phyloP scores from a whole-genome alignment of 53 echinoderm and acorn worm genomes.

The Holothuria leucospilota region DNA sequence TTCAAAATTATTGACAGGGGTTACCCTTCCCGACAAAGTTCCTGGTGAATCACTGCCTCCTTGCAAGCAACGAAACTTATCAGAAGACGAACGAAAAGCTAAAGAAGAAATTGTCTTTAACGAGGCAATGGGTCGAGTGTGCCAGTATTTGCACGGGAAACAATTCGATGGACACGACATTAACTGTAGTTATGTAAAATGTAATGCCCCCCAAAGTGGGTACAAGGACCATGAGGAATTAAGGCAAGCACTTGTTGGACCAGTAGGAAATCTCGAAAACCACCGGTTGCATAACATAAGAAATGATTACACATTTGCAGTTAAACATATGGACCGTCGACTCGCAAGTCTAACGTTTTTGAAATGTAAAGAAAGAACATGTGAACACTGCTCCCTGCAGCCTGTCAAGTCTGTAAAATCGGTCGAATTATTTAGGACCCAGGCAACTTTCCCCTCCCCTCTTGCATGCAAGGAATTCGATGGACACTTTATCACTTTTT shows the following conservation, averaged over 20 bases:
- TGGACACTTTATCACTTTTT: conserved; percentile 9
- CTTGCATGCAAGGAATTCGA: not conserved
- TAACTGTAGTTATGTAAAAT: not conserved
- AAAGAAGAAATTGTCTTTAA: conserved; percentile 18
- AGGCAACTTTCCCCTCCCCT: conserved; percentile 6
- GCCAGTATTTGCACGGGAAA: conserved; percentile 17
- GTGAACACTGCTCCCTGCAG: not conserved
- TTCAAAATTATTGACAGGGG: not conserved
- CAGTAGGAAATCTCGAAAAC: no score
- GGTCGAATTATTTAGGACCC: not conserved
- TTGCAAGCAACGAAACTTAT: not conserved
- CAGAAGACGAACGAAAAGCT: conserved; percentile 15
- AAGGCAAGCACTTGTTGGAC: no score
- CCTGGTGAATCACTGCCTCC: not conserved
- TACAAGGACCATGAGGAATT: no score
- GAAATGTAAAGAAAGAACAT: conserved; percentile 6
- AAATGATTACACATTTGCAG: not conserved
- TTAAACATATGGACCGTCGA: conserved; percentile 8
- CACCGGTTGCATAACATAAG: not conserved
- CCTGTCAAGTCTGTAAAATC: not conserved
- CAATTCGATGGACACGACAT: conserved; percentile 28
- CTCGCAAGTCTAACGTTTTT: conserved; percentile 12
- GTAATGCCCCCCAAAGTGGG: no score
- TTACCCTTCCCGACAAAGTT: conserved; percentile 16
- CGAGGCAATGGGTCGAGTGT: conserved; percentile 23